Base-by-base conservation (phyloP, 2,797 vertebrate species). In the Danio aesculapii region DNA sequence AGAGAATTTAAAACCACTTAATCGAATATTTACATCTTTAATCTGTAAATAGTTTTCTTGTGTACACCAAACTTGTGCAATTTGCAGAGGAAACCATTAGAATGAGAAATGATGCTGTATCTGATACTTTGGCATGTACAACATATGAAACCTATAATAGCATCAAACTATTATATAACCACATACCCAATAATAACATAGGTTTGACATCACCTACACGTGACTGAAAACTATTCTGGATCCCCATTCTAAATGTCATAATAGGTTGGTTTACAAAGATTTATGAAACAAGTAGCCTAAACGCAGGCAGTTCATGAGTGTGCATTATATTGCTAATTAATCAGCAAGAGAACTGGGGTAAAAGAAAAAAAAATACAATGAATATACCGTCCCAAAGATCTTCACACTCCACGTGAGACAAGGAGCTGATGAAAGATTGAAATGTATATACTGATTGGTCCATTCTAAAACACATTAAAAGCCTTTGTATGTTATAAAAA, bases 11-110 rank as follows among this genome's bases (percentile, higher is more conserved):
- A 61, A 64, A 58, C 4, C 52, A 72, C 46, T n/a, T 75, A 75
- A 75, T 19, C 16, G 47, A 75, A 44, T 14, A 75, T 62, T 75
- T 75, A 43, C 73, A 52, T 53, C 21, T 96, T 85, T 83, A 83
- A 95, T 30, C 88, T 94, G 13, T 90, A 93, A 87, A 95, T 95
- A 63, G 93, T 91, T 89, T 93, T 70, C 67, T 67, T 66, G 46
- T 80, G 70, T 79, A 72, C 81, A 77, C 71, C 64, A 75, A 82
- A 82, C 71, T 81, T 79, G 71, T 68, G 72, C 53, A 77, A 49
- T 75, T 66, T 77, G 55, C 10, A 83, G 55, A 73, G 8, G 53
- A 74, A 80, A 77, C 73, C 77, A 82, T 80, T 55, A 55, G 41
- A 77, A 50, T 6, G 44, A 66, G 66, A 46, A 41, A n/a, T 13